A percentile compares a stretch with the other conserved stretches of the same genome.
These are phyloP conservation scores for Oriolus oriolus DNA, from an alignment of 2,113 vertebrate genomes.

Conservation along the genomic window DNA sequence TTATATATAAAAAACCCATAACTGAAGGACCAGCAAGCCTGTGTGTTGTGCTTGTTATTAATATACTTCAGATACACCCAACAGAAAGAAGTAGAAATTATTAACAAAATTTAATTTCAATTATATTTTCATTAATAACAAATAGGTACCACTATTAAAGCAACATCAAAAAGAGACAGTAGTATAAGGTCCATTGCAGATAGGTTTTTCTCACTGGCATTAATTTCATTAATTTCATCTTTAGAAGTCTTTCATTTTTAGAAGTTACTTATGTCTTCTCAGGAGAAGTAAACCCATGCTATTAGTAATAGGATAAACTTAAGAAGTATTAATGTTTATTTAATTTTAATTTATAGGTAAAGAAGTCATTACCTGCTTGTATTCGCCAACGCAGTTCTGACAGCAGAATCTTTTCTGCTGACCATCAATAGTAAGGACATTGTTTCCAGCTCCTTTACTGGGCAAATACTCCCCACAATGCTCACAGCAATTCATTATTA, in stretches of 20 bases:
- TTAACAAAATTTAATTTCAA: background rate
- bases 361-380: constrained; percentile 88
- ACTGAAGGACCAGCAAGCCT: background rate
- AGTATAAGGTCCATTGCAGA: background rate
- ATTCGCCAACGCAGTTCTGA: constrained; percentile 94
- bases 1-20: background rate
- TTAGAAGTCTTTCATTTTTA: background rate
- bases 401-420: constrained; percentile 98
- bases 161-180: background rate
- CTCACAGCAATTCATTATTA: constrained; percentile 99
- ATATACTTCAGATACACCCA: background rate
- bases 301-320: background rate
- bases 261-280: background rate
- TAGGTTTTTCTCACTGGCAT: background rate
- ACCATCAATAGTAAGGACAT: constrained; percentile 90
- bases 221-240: background rate
- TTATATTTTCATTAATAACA: background rate
- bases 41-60: background rate
- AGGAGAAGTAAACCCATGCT: background rate
- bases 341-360: background rate
- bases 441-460: constrained; percentile 91
- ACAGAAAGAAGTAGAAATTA: background rate
- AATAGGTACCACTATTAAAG: background rate
- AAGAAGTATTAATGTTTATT: background rate
- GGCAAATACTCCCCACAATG: constrained; percentile 97